These are phyloP conservation scores for Neolamprologus falcicula DNA, from an alignment of 2,113 vertebrate species.

Conservation along the genomic window DNA sequence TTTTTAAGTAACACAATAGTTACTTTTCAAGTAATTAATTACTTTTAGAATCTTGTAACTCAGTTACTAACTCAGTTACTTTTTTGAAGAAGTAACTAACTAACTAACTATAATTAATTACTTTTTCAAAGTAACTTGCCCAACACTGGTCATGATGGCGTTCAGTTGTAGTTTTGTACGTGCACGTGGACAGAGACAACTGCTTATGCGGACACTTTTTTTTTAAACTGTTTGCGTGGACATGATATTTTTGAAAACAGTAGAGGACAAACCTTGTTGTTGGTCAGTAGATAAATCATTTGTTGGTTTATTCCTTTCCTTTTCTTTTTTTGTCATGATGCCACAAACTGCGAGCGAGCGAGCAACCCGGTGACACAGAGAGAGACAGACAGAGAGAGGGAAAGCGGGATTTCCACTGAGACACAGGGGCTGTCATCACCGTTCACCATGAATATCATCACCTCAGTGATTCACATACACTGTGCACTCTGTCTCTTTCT, in stretches of 20 bases:
- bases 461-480: slow-evolving; percentile 32
- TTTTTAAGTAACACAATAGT: not conserved
- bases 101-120: not conserved
- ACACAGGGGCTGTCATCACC: slow-evolving; percentile 29
- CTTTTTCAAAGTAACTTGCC: not conserved
- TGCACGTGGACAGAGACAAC: not conserved
- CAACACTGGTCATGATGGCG: not conserved
- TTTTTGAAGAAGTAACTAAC: not conserved
- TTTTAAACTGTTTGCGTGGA: not conserved
- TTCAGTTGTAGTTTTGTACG: not conserved
- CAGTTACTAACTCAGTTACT: not conserved
- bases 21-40: not conserved
- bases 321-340: not conserved
- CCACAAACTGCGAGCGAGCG: not conserved
- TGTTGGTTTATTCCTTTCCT: not conserved
- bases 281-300: not conserved
- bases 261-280: not conserved
- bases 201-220: not conserved
- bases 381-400: not conserved
- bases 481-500: slow-evolving; percentile 3
- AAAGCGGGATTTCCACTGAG: slow-evolving; percentile 34
- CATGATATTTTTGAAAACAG: not conserved
- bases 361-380: not conserved
- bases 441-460: slow-evolving; percentile 39
- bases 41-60: not conserved